A percentile compares a stretch with the other conserved stretches of the same genome.
Evolutionary conservation across 1,140 invertebrate species (phyloP).

Genomic region (Mylabris phalerata): DNA sequence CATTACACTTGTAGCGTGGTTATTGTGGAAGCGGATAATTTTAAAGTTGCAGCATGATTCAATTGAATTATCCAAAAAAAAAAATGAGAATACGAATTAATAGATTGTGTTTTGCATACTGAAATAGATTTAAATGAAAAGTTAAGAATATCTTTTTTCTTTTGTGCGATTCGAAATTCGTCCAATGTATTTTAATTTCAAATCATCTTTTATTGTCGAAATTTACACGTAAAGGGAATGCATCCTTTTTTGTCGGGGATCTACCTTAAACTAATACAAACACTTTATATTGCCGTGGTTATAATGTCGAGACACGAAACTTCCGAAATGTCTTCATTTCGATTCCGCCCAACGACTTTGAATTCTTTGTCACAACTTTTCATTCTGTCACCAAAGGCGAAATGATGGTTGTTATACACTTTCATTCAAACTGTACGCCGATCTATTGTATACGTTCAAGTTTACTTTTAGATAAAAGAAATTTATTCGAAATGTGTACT

Average conservation of each 20-base stretch:
- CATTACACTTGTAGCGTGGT: conserved; percentile 10
- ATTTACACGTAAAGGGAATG: too few relatives aligned
- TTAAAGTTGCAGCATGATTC: conserved; percentile 7
- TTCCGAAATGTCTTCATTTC: conserved; percentile 24
- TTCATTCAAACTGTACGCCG: background rate
- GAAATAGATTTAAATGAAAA: conserved; percentile 4
- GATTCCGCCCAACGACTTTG: conserved; percentile 20
- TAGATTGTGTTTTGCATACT: conserved; percentile 15
- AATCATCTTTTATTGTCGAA: too few relatives aligned
- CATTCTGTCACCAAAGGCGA: conserved; percentile 16
- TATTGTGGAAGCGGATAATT: too few relatives aligned
- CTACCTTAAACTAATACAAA: too few relatives aligned
- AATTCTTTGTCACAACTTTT: conserved; percentile 27
- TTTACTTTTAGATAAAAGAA: conserved; percentile 3
- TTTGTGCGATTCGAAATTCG: too few relatives aligned
- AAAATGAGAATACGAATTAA: conserved; percentile 16
- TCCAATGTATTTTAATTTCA: too few relatives aligned
- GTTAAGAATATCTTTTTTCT: background rate
- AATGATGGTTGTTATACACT: background rate
- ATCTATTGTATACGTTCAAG: background rate
- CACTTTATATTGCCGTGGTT: conserved; percentile 13
- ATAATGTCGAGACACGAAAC: conserved; percentile 23
- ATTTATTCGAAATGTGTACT: too few relatives aligned
- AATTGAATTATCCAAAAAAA: background rate
- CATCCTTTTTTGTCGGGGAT: too few relatives aligned